Conservation (phyloP, 2,888 invertebrate genomes). For the Acleris holmiana region DNA sequence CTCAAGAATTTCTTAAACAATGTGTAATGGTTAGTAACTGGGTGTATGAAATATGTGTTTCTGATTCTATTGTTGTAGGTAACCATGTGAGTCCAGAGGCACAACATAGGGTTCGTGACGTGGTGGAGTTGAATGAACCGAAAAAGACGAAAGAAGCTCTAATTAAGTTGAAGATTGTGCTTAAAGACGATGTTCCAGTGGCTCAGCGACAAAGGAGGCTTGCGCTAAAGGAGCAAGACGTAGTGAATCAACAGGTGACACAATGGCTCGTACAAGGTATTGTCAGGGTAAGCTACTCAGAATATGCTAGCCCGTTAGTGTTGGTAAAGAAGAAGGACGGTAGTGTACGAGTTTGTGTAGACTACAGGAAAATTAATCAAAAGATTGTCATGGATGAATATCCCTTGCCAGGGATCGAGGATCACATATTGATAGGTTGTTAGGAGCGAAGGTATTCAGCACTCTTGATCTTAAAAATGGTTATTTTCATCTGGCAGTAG, state of each 20-base stretch:
- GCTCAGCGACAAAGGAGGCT: slow-evolving; percentile 12
- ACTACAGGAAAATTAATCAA: slow-evolving; percentile 55
- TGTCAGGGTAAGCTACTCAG: slow-evolving; percentile 40
- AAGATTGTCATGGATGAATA: slow-evolving; percentile 51
- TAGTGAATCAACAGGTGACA: neutral
- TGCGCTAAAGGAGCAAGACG: slow-evolving; percentile 1
- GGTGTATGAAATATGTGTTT: slow-evolving; percentile 15
- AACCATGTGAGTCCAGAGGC: neutral
- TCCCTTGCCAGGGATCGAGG: slow-evolving; percentile 58
- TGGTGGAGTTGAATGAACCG: slow-evolving; percentile 11
- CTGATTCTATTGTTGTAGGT: slow-evolving; percentile 11
- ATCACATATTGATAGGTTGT: slow-evolving; percentile 57
- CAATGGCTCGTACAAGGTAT: slow-evolving; percentile 38
- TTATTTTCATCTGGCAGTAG: slow-evolving; percentile 55
- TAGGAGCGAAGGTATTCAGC: too few relatives aligned
- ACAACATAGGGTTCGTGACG: slow-evolving; percentile 8
- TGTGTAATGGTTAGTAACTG: slow-evolving; percentile 4
- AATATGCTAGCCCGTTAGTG: slow-evolving; percentile 42
- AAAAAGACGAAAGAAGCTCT: slow-evolving; percentile 11
- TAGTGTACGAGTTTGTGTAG: slow-evolving; percentile 48
- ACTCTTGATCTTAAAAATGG: too few relatives aligned
- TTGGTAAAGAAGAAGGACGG: slow-evolving; percentile 41
- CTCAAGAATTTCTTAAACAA: slow-evolving; percentile 26
- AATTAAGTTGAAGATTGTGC: slow-evolving; percentile 2
- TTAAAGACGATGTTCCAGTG: slow-evolving; percentile 5